Evolutionary conservation across 2,888 invertebrate genomes (phyloP).

Genomic region (Leptinotarsa peninsularis): DNA sequence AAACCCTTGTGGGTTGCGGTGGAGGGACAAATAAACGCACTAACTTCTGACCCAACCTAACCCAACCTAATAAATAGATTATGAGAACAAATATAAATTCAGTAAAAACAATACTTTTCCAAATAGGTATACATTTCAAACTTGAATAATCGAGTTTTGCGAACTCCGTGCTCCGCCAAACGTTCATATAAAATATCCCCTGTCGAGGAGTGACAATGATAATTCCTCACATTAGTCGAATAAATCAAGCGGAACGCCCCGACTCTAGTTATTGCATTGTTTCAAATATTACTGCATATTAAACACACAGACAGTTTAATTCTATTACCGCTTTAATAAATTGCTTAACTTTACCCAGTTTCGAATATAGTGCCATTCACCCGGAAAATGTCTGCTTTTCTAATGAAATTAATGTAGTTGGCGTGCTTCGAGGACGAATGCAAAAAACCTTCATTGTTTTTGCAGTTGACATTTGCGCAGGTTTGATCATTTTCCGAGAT

Average conservation of each 20-base stretch:
- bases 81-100: too few relatives aligned
- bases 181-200: constrained; percentile 7
- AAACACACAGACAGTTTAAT: constrained; percentile 27
- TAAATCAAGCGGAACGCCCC: constrained; percentile 8
- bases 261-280: constrained; percentile 23
- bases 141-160: not conserved
- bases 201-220: not conserved
- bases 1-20: too few relatives aligned
- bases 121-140: not conserved
- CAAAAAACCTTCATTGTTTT: not conserved
- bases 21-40: too few relatives aligned
- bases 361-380: constrained; percentile 10
- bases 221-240: constrained; percentile 21
- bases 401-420: constrained; percentile 29
- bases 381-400: constrained; percentile 19
- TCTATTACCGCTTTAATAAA: constrained; percentile 28
- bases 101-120: too few relatives aligned
- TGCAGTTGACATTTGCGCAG: not conserved
- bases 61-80: too few relatives aligned
- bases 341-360: constrained; percentile 24
- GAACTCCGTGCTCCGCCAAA: not conserved
- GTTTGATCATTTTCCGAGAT: too few relatives aligned
- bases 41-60: too few relatives aligned
- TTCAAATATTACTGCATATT: constrained; percentile 26
- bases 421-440: not conserved